Evolutionary conservation across 2,797 vertebrate species (phyloP).

Genomic region (Spinus pinus): DNA sequence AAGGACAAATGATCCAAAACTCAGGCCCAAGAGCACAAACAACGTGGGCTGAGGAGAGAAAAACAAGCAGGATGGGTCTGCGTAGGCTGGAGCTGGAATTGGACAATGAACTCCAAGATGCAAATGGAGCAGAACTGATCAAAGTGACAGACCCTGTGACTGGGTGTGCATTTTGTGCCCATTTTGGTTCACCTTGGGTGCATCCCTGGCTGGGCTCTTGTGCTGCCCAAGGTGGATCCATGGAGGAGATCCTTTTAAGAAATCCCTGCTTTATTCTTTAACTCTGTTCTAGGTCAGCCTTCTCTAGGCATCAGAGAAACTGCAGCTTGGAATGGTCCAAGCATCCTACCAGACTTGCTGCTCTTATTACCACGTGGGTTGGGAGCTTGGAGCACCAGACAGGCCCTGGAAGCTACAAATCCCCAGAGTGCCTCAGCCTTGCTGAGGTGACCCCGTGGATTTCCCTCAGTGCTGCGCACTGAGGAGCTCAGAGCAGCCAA

Average conservation of each 20-base stretch:
- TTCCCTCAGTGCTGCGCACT: accelerated
- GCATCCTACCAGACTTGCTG: background rate
- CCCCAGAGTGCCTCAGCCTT: background rate
- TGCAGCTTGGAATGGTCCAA: accelerated
- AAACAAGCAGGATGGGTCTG: too few species aligned
- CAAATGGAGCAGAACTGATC: background rate
- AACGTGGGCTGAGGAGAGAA: too few species aligned
- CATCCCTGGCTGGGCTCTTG: background rate
- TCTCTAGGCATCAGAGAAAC: background rate
- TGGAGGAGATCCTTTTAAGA: background rate
- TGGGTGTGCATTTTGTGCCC: accelerated
- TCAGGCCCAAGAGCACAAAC: too few species aligned
- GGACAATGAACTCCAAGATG: background rate
- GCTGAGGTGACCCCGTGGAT: accelerated
- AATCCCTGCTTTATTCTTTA: background rate
- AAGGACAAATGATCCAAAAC: too few species aligned
- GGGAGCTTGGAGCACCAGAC: background rate
- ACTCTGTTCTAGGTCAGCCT: background rate
- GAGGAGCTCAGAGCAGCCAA: background rate
- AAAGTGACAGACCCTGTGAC: accelerated
- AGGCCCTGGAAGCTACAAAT: background rate
- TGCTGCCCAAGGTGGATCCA: background rate
- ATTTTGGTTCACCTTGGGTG: background rate
- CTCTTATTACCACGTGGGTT: background rate
- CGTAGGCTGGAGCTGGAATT: accelerated